Conservation (phyloP, 2,113 vertebrate species). For the Oostethus manadensis region DNA sequence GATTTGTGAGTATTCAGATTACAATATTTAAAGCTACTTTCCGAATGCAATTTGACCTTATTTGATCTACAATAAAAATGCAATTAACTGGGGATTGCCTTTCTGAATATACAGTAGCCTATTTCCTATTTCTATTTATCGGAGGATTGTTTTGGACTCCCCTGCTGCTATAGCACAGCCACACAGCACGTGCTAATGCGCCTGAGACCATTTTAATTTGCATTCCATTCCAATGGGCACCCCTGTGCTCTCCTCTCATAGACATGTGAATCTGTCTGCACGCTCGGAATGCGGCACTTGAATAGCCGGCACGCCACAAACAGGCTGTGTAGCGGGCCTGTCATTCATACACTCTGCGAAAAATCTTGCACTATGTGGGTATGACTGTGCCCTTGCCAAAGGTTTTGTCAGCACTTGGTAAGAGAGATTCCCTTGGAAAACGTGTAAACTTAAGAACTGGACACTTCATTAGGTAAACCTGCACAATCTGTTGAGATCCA, state of each 20-base stretch:
- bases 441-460: neutral
- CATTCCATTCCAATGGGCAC: constrained; percentile 36
- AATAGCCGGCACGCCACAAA: constrained; percentile 34
- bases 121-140: neutral
- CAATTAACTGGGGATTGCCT: too few relatives aligned
- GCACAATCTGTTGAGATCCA: neutral
- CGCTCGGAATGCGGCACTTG: constrained; percentile 42
- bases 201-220: constrained; percentile 50
- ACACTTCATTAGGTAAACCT: too few relatives aligned
- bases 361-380: constrained; percentile 4
- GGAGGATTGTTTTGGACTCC: constrained; percentile 24
- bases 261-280: constrained; percentile 47
- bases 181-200: constrained; percentile 42
- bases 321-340: constrained; percentile 46
- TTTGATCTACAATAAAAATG: neutral
- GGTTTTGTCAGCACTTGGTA: constrained; percentile 12
- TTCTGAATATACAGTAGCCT: too few relatives aligned
- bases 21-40: constrained; percentile 4
- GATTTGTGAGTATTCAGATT: neutral
- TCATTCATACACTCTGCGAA: constrained; percentile 35
- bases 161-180: constrained; percentile 28
- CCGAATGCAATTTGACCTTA: constrained; percentile 5
- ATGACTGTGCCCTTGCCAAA: constrained; percentile 3
- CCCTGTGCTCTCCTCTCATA: constrained; percentile 43
- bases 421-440: neutral